phyloP scores from a whole-genome alignment of 2,888 invertebrate species.

The Chironomus riparius region DNA sequence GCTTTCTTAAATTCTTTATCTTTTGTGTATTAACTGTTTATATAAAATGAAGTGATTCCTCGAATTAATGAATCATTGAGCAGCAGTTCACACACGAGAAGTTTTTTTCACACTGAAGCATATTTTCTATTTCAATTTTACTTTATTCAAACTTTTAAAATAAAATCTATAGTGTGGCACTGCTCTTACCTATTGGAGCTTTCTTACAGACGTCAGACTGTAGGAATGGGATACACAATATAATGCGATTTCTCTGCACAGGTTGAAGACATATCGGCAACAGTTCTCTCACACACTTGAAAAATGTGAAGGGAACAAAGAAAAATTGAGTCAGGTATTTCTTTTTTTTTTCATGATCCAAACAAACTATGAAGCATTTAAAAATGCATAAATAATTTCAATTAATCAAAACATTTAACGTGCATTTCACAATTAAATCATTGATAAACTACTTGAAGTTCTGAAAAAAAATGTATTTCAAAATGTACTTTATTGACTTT shows the following conservation, averaged over 20 bases:
- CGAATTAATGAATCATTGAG: constrained; percentile 8
- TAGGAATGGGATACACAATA: neutral
- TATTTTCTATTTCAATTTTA: constrained; percentile 23
- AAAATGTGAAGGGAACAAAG: neutral
- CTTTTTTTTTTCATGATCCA: neutral
- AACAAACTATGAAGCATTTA: too few species aligned
- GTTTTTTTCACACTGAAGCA: constrained; percentile 26
- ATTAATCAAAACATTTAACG: too few species aligned
- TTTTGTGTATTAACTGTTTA: neutral
- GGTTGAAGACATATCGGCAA: constrained; percentile 23
- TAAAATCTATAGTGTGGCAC: neutral
- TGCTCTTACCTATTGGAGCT: neutral
- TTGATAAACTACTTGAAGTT: too few species aligned
- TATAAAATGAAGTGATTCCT: neutral
- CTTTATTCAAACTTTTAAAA: constrained; percentile 21
- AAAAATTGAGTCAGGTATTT: constrained; percentile 24
- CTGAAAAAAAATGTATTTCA: too few species aligned
- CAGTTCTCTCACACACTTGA: neutral
- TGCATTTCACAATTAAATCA: too few species aligned
- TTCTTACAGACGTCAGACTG: too few species aligned
- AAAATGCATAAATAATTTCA: too few species aligned
- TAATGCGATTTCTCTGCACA: neutral
- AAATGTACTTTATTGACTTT: too few species aligned
- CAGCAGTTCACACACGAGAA: constrained; percentile 18
- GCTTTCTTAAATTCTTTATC: neutral